Base-by-base conservation (phyloP, 2,888 invertebrate genomes). In the Acrocera orbiculus region DNA sequence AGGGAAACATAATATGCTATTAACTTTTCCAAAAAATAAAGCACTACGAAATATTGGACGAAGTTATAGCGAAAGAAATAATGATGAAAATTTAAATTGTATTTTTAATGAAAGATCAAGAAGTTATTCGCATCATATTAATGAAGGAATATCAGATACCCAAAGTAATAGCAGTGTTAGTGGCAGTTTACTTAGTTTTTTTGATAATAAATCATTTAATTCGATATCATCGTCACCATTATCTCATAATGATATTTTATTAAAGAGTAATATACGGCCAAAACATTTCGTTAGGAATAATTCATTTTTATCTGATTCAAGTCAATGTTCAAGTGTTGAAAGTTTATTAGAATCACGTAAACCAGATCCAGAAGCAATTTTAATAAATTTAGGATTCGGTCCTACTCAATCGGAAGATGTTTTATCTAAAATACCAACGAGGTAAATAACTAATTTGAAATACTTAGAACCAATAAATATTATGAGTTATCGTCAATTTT, bases 341-440 rank as follows among this genome's bases (percentile, higher is more conserved):
- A 82, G 81, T 53, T 67, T 89, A 31, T 61, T 90, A 46, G 83
- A 86, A 46, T 70, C 81, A 13, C 67, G 90, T 24, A 77, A 75
- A 50, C 80, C 83, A 15, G 87, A 92, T 62, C 89, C 90, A 1
- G 89, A 90, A 54, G 81, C 83, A 34, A 76, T 92, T 35, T 65
- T 92, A 17, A 61, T 83, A 32, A 81, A 77, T 42, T 63, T 83
- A 34, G 85, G 85, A 9, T 83, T 83, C 55, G 82, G 82, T 0
- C 80, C 78, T 7, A 66, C 71, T 36, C 68, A 67, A 44, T 70
- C 72, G 39, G 70, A 73, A 32, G 74, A 74, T 48, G 70, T 74
- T 44, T 54, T 75, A 13, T 74, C 78, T 36, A 71, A 86, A 45
- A 85, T 92, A 57, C 90, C 90, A 4, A 74, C 69, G 43, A 48